Evolutionary conservation across 2,888 invertebrate genomes (phyloP).

Genomic region (Auanema sp.): DNA sequence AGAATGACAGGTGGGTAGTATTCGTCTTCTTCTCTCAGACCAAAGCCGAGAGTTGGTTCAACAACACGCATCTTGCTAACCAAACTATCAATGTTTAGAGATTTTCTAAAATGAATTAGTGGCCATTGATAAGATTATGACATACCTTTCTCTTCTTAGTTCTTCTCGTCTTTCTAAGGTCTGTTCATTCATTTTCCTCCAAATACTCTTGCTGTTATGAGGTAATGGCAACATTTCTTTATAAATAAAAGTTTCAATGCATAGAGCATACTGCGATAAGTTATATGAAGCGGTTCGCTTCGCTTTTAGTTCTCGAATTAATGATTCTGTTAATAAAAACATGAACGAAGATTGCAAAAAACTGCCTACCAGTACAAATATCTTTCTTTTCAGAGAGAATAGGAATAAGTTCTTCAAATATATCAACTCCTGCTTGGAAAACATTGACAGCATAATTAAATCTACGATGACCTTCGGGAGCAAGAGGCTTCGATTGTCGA

Average conservation of each 20-base stretch:
- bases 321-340: neutral
- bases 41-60: neutral
- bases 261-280: neutral
- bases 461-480: neutral
- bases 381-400: neutral
- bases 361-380: neutral
- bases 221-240: slow-evolving; percentile 5
- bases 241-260: neutral
- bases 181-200: neutral
- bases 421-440: neutral
- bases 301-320: neutral
- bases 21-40: slow-evolving; percentile 1
- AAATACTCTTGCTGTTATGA: neutral
- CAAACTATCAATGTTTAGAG: neutral
- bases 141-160: neutral
- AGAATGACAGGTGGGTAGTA: neutral
- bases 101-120: neutral
- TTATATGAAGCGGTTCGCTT: neutral
- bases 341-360: neutral
- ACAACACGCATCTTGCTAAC: neutral
- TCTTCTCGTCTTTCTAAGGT: neutral
- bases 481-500: slow-evolving; percentile 1
- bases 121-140: neutral
- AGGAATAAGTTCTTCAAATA: neutral
- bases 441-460: neutral